Evolutionary conservation across 2,113 vertebrate species (phyloP).

Genomic region (Neotoma lepida): DNA sequence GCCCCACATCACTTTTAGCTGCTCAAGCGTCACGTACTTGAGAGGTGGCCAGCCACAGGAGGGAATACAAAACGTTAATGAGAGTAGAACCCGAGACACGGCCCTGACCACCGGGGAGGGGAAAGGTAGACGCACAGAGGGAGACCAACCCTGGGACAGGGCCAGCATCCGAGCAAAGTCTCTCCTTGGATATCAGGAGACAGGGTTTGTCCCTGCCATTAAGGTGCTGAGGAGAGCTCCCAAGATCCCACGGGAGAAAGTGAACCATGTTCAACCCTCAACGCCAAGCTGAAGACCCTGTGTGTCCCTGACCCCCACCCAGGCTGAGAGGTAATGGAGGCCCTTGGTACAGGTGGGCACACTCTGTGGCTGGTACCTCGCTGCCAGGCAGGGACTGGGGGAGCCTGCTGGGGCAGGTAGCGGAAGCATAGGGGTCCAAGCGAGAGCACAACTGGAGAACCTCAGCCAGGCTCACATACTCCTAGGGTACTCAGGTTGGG

Average conservation of each 20-base stretch:
- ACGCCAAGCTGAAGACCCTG: not conserved
- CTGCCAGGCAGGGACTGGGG: constrained; percentile 83
- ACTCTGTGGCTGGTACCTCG: constrained; percentile 85
- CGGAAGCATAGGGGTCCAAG: constrained; percentile 85
- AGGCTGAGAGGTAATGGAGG: not conserved
- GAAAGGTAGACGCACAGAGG: not conserved
- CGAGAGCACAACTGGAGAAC: constrained; percentile 91
- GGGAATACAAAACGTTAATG: constrained; percentile 68
- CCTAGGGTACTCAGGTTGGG: constrained; percentile 84
- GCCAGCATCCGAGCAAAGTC: not conserved
- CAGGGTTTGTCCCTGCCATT: not conserved
- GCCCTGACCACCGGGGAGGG: not conserved
- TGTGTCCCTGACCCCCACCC: not conserved
- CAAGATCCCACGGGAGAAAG: not conserved
- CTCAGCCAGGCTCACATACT: constrained; percentile 93
- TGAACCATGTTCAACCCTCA: not conserved
- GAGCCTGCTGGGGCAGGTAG: constrained; percentile 79
- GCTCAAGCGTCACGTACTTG: constrained; percentile 94
- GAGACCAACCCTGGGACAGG: not conserved
- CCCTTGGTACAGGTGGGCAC: constrained; percentile 54
- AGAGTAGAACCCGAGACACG: not conserved
- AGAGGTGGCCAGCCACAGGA: constrained; percentile 76
- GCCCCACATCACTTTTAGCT: constrained; percentile 91
- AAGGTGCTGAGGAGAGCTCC: not conserved
- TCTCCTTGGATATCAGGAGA: not conserved